These are phyloP conservation scores for Crossocerus cetratus DNA, from an alignment of 2,888 invertebrate species.

Conservation along the genomic window DNA sequence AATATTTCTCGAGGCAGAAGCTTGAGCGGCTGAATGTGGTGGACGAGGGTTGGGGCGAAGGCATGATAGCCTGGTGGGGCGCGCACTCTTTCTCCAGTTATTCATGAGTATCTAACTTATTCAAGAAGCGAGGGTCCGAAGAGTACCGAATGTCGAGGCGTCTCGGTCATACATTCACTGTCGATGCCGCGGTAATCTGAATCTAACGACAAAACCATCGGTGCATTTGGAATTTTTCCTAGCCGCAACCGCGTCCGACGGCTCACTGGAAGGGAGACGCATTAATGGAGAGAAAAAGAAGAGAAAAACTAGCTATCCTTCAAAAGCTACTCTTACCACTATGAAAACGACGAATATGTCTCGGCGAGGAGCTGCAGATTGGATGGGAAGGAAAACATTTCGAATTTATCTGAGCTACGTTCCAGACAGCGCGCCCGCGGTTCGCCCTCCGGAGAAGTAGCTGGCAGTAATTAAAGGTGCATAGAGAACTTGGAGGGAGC, in stretches of 20 bases:
- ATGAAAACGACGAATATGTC: too few relatives aligned
- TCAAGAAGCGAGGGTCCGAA: slow-evolving; percentile 65
- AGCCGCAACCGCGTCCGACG: not conserved
- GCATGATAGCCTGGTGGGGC: slow-evolving; percentile 31
- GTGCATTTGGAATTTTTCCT: slow-evolving; percentile 56
- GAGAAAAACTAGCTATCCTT: too few relatives aligned
- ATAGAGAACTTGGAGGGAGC: slow-evolving; percentile 4
- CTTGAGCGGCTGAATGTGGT: not conserved
- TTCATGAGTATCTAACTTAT: slow-evolving; percentile 73
- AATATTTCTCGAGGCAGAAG: slow-evolving; percentile 46
- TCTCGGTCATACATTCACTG: slow-evolving; percentile 50
- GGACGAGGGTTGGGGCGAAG: slow-evolving; percentile 1
- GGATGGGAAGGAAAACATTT: too few relatives aligned
- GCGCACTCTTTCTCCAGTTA: slow-evolving; percentile 62
- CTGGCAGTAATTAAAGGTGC: slow-evolving; percentile 2
- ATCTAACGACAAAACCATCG: slow-evolving; percentile 56
- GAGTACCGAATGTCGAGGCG: slow-evolving; percentile 56
- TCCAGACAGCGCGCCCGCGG: too few relatives aligned
- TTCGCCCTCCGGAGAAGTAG: not conserved
- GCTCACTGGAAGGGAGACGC: too few relatives aligned
- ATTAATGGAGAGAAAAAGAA: too few relatives aligned
- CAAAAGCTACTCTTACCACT: too few relatives aligned
- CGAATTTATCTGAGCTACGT: too few relatives aligned
- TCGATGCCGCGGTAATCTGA: slow-evolving; percentile 63
- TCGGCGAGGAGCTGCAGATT: too few relatives aligned